Conservation (phyloP, 2,797 vertebrate genomes). For the Odontamblyopus rebecca region DNA sequence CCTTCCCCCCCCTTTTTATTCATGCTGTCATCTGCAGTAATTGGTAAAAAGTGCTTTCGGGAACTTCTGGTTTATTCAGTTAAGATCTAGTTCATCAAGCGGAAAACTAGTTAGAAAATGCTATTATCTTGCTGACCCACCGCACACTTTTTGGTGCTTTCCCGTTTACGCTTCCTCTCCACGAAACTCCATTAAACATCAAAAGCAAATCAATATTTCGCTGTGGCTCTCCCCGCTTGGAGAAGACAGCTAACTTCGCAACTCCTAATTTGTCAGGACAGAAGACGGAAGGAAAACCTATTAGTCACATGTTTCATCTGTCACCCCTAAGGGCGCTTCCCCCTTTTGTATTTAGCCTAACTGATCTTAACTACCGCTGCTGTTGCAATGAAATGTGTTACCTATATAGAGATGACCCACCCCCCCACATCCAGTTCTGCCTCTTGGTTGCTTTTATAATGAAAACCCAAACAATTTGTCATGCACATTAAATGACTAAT, state of each 20-base stretch:
- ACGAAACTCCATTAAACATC: constrained; percentile 61
- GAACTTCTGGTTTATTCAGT: constrained; percentile 42
- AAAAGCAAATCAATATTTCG: constrained; percentile 63
- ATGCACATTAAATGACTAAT: not conserved
- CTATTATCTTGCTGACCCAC: constrained; percentile 36
- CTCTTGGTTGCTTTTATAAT: not conserved
- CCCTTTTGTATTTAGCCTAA: constrained; percentile 33
- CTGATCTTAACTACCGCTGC: not conserved
- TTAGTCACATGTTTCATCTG: constrained; percentile 60
- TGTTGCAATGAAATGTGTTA: not conserved
- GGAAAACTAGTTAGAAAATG: constrained; percentile 16
- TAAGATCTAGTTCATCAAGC: constrained; percentile 35
- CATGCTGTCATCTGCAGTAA: constrained; percentile 26
- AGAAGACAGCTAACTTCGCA: constrained; percentile 37
- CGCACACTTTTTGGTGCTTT: constrained; percentile 8
- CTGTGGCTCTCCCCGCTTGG: constrained; percentile 21
- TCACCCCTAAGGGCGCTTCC: constrained; percentile 50
- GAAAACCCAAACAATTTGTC: constrained; percentile 1
- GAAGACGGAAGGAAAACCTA: constrained; percentile 55
- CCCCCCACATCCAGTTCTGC: not conserved
- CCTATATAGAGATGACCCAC: not conserved
- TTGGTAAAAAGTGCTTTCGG: constrained; percentile 38
- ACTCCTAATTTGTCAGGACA: constrained; percentile 53
- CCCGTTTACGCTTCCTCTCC: constrained; percentile 18
- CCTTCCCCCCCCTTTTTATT: not conserved